A percentile compares a stretch with the other conserved stretches of the same genome.
These are phyloP conservation scores for Allobates femoralis DNA, from an alignment of 2,797 vertebrate species.

Conservation along the genomic window DNA sequence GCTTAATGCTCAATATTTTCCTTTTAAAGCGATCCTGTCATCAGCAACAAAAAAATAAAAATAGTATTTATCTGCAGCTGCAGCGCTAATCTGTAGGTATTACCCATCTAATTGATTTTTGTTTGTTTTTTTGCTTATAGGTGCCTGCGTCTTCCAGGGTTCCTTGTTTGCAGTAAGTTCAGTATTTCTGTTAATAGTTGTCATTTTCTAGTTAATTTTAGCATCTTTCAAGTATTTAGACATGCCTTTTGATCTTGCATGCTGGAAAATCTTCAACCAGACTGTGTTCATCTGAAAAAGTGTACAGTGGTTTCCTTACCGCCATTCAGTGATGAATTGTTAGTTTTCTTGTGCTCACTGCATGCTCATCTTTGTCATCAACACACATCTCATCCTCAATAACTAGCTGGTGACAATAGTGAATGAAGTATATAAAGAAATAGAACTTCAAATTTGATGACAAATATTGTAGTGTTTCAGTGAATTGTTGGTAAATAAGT, in stretches of 20 bases:
- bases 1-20: too few species aligned
- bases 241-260: not conserved
- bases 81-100: too few species aligned
- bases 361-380: not conserved
- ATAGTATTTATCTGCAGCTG: too few species aligned
- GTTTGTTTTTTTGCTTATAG: conserved; percentile 68
- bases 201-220: not conserved
- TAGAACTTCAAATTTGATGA: too few species aligned
- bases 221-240: not conserved
- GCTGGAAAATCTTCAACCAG: not conserved
- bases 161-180: conserved; percentile 76
- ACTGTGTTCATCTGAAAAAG: not conserved
- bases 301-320: not conserved
- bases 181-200: conserved; percentile 29
- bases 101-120: not conserved
- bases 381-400: not conserved
- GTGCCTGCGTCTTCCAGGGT: conserved; percentile 77
- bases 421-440: not conserved
- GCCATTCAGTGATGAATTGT: not conserved
- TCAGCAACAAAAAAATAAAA: too few species aligned
- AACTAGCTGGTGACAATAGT: not conserved
- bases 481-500: too few species aligned
- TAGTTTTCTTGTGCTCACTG: not conserved
- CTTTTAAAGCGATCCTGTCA: too few species aligned
- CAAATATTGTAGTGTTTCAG: too few species aligned